phyloP scores from a whole-genome alignment of 1,140 invertebrate species.

The Zeugodacus cucurbitae region DNA sequence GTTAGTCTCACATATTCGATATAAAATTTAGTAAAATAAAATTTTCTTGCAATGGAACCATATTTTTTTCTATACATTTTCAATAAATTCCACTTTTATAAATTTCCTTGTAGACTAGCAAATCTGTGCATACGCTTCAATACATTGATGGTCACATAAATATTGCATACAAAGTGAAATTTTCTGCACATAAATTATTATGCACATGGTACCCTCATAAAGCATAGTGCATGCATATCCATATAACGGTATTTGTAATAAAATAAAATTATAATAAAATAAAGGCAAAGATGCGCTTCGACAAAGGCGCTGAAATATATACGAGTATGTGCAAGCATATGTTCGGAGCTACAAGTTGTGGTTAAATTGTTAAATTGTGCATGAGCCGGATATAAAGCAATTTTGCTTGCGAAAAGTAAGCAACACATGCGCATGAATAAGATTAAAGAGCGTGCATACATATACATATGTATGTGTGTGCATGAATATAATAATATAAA shows the following conservation, averaged over 20 bases:
- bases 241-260: background rate
- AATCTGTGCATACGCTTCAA: background rate
- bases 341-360: background rate
- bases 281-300: background rate
- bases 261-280: slow-evolving; percentile 1
- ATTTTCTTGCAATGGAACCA: too few relatives aligned
- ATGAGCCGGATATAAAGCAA: slow-evolving; percentile 1
- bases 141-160: background rate
- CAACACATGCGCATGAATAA: background rate
- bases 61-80: background rate
- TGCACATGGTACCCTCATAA: background rate
- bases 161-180: background rate
- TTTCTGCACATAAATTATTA: background rate
- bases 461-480: background rate
- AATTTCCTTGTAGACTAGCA: background rate
- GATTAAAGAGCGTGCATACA: background rate
- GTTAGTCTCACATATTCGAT: too few relatives aligned
- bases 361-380: slow-evolving; percentile 28
- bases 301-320: background rate
- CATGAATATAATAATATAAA: background rate
- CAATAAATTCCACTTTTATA: too few relatives aligned
- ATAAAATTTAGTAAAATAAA: too few relatives aligned
- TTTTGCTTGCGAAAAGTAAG: background rate
- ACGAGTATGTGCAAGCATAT: background rate
- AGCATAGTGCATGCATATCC: background rate